phyloP scores from a whole-genome alignment of 2,888 invertebrate genomes.

The Protonemura montana region DNA sequence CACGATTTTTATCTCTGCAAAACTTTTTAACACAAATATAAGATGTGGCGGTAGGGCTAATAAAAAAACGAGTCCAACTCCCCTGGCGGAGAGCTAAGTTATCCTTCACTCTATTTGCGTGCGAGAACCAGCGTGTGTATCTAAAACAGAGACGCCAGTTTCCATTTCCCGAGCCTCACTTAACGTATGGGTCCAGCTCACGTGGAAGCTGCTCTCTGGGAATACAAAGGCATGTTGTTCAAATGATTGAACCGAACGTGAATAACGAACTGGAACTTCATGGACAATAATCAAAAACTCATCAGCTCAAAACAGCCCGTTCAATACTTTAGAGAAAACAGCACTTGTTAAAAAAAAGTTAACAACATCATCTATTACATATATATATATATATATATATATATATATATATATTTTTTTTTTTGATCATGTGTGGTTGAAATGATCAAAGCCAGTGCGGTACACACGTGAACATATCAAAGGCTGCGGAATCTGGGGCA shows the following conservation, averaged over 20 bases:
- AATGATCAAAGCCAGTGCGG: not conserved
- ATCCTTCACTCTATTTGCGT: constrained; percentile 12
- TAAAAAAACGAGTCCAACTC: not conserved
- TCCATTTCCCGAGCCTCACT: not conserved
- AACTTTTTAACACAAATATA: constrained; percentile 5
- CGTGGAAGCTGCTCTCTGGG: not conserved
- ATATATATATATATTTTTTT: too few relatives aligned
- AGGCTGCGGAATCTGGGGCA: not conserved
- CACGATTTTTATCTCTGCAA: not conserved
- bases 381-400: too few relatives aligned
- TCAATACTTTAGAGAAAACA: not conserved
- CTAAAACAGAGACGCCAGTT: not conserved
- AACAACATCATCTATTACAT: not conserved
- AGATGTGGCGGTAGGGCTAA: not conserved
- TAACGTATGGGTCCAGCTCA: not conserved
- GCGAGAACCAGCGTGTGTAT: not conserved
- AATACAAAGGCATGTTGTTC: not conserved
- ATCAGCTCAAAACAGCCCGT: not conserved
- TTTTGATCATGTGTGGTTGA: not conserved
- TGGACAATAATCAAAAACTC: not conserved
- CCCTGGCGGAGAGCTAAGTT: not conserved
- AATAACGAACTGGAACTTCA: constrained; percentile 12
- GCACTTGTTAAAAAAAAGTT: not conserved
- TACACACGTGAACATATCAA: not conserved
- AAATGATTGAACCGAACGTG: not conserved